Evolutionary conservation across 2,888 invertebrate species (phyloP), one percentile per base, ranked within the genome.

Genomic region (Herminia tarsipennalis): DNA sequence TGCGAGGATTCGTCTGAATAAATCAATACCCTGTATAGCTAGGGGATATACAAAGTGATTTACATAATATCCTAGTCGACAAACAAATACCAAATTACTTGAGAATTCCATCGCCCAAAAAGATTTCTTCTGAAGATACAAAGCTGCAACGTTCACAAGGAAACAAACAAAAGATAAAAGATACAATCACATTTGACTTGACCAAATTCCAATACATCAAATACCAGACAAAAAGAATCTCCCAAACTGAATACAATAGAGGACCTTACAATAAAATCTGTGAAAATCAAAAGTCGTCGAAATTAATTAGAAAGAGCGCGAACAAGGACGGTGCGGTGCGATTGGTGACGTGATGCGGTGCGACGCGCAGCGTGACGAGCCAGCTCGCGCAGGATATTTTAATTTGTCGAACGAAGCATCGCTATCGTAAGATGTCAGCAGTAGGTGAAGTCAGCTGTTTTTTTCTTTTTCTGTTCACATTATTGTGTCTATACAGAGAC

Each of bases 351-450:
- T 32, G 42, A 14, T 4, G 21, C 35, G 38, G 22, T 17, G 40
- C 46, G 48, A 33, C 39, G 46, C 2, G 41, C n/a, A 8, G 13
- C 37, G 35, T 61, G 42, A 40, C 42, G 51, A 49, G 50, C 54
- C 57, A 51, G 48, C 47, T 60, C 62, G 54, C 55, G 55, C 47
- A 56, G 65, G 62, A 70, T 70, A 66, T 70, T 70, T 70, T 70
- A 70, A 70, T 68, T 70, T 70, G 54, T 60, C 37, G 49, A 56
- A 45, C 36, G 33, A 42, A 39, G 28, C 8, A 25, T 32, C 22
- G 20, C 12, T 12, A 21, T 22, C 22, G 28, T 24, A 2, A 2
- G 13, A n/a, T n/a, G n/a, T n/a, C n/a, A 20, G 8, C 44, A 38
- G 44, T 21, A 37, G 33, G 27, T 29, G 37, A 36, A 36, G n/a